Conservation (phyloP, 2,888 invertebrate genomes). For the Eustalomyia histrio region DNA sequence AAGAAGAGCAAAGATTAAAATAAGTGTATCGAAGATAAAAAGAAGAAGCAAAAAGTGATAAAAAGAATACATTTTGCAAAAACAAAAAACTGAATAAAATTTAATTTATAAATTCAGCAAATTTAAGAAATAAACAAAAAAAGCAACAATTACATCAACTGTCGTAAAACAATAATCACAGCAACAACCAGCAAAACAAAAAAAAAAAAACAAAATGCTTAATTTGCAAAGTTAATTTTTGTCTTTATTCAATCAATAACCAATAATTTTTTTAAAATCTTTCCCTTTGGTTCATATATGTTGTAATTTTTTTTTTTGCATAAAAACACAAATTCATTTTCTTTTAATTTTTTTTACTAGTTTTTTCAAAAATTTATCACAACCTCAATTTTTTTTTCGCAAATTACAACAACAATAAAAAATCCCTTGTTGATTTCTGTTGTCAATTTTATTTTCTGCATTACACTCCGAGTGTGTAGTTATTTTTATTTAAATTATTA, state of each 20-base stretch:
- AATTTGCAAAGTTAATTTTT: conserved; percentile 66
- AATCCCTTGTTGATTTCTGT: not conserved
- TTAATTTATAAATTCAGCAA: not conserved
- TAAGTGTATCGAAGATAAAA: conserved; percentile 21
- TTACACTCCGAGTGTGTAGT: not conserved
- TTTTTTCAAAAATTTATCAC: conserved; percentile 7
- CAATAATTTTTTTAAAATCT: conserved; percentile 37
- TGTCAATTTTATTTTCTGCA: not conserved
- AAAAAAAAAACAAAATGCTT: conserved; percentile 68
- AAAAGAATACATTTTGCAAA: not conserved
- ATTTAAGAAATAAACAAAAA: conserved; percentile 35
- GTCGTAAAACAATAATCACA: conserved; percentile 43
- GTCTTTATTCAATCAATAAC: conserved; percentile 37
- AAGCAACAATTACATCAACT: conserved; percentile 54
- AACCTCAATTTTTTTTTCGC: not conserved
- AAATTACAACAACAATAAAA: not conserved
- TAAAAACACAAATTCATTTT: conserved; percentile 6
- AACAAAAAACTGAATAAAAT: not conserved
- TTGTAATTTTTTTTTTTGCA: not conserved
- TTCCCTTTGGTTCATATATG: conserved; percentile 32
- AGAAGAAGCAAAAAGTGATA: not conserved
- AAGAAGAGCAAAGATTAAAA: not conserved
- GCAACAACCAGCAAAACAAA: conserved; percentile 48
- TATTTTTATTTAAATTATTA: conserved; percentile 12
- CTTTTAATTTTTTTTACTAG: conserved; percentile 15